These are phyloP conservation scores for Hartigia nigra DNA, from an alignment of 2,888 invertebrate genomes.

Conservation along the genomic window DNA sequence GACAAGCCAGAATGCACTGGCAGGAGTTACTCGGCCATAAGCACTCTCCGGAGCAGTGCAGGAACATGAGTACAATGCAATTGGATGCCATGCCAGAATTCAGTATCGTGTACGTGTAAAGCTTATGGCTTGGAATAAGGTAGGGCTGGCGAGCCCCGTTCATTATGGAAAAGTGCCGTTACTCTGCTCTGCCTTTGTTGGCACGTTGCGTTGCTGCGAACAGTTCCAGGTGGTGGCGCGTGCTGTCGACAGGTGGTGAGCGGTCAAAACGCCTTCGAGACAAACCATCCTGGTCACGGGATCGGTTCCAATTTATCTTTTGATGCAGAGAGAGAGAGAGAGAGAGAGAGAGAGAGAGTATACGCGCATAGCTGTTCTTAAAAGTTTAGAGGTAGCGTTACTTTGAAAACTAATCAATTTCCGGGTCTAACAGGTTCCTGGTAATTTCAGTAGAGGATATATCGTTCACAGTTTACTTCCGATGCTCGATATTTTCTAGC, in stretches of 20 bases:
- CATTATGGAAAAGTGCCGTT: background rate
- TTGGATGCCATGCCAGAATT: background rate
- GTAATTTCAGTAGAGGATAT: background rate
- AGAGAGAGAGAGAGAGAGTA: too few species aligned
- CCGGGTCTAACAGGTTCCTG: background rate
- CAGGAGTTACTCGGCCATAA: background rate
- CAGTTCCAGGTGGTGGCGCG: slow-evolving; percentile 58
- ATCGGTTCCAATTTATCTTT: slow-evolving; percentile 8
- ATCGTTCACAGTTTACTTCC: background rate
- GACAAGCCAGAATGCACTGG: background rate
- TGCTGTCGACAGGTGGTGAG: slow-evolving; percentile 60
- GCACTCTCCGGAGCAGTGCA: background rate
- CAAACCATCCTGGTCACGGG: background rate
- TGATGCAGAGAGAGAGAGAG: background rate
- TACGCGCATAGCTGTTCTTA: background rate
- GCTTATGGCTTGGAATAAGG: background rate
- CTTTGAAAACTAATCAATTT: background rate
- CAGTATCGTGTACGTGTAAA: background rate
- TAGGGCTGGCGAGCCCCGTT: background rate
- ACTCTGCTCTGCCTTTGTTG: background rate
- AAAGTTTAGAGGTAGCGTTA: background rate
- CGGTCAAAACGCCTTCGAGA: slow-evolving; percentile 29
- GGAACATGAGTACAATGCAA: background rate
- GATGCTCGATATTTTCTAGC: background rate
- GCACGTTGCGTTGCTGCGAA: background rate